Evolutionary conservation across 2,888 invertebrate species (phyloP).

Genomic region (Diarsia mendica): DNA sequence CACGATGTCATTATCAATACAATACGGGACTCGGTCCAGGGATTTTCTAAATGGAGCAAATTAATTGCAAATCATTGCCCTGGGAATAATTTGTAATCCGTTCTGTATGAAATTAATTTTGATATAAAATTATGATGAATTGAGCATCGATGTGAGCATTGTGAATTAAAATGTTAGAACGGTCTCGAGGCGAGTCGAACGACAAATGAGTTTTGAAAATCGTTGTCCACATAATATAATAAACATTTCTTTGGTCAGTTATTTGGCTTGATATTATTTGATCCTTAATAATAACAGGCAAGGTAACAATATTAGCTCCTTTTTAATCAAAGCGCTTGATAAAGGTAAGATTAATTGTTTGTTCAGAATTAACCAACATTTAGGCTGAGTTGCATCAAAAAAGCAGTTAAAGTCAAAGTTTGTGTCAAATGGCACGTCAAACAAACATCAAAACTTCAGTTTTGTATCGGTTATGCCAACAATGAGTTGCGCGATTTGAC

Average conservation of each 20-base stretch:
- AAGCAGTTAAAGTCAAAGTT: too few species aligned
- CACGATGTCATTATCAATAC: conserved; percentile 22
- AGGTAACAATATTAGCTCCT: neutral
- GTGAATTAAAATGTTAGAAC: neutral
- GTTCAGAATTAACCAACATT: neutral
- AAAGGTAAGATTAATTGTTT: neutral
- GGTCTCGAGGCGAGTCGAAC: neutral
- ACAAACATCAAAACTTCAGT: too few species aligned
- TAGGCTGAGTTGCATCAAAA: too few species aligned
- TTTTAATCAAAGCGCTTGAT: neutral
- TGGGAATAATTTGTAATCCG: conserved; percentile 42
- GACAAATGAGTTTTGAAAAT: conserved; percentile 1
- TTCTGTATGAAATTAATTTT: conserved; percentile 27
- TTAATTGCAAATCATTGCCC: conserved; percentile 40
- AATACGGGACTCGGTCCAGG: conserved; percentile 1
- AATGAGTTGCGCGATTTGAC: too few species aligned
- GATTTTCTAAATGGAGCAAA: conserved; percentile 33
- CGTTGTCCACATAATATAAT: neutral
- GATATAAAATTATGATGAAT: conserved; percentile 32
- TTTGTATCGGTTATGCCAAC: too few species aligned
- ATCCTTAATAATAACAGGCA: neutral
- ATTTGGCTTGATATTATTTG: neutral
- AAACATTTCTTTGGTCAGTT: conserved; percentile 5
- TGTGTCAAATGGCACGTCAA: too few species aligned
- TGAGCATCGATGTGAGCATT: neutral